Evolutionary conservation across 2,797 vertebrate genomes (phyloP).

Genomic region (Myoxocephalus aenaeus): DNA sequence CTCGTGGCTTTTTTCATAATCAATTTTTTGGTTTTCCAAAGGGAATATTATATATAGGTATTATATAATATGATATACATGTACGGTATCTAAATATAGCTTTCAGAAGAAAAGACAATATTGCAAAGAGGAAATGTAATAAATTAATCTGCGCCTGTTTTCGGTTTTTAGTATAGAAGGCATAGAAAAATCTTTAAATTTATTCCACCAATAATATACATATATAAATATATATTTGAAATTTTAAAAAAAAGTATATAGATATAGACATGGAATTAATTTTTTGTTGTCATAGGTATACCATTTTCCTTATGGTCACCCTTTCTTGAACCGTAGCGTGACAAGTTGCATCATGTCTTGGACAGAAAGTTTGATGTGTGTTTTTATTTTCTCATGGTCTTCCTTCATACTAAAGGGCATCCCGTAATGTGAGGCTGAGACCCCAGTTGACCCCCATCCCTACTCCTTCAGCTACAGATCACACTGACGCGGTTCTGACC

Average conservation of each 20-base stretch:
- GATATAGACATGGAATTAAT: slow-evolving; percentile 71
- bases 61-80: slow-evolving; percentile 79
- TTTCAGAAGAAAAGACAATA: slow-evolving; percentile 83
- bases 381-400: slow-evolving; percentile 77
- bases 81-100: slow-evolving; percentile 87
- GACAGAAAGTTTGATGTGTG: slow-evolving; percentile 74
- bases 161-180: slow-evolving; percentile 81
- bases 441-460: slow-evolving; percentile 71
- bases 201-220: slow-evolving; percentile 85
- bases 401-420: slow-evolving; percentile 83
- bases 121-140: slow-evolving; percentile 79
- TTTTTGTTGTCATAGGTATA: slow-evolving; percentile 72
- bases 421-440: slow-evolving; percentile 81
- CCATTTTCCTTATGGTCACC: slow-evolving; percentile 78
- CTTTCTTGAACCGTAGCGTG: slow-evolving; percentile 84
- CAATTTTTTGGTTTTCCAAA: slow-evolving; percentile 85
- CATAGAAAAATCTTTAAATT: slow-evolving; percentile 78
- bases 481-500: no score
- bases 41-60: slow-evolving; percentile 83
- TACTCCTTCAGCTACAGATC: slow-evolving; percentile 58
- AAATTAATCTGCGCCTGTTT: slow-evolving; percentile 79
- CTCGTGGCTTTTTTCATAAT: slow-evolving; percentile 90
- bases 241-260: slow-evolving; percentile 53
- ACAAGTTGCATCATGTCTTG: slow-evolving; percentile 77
- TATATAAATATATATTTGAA: slow-evolving; percentile 77